These are phyloP conservation scores for Germaria angustata DNA, from an alignment of 2,888 invertebrate genomes.

Conservation along the genomic window DNA sequence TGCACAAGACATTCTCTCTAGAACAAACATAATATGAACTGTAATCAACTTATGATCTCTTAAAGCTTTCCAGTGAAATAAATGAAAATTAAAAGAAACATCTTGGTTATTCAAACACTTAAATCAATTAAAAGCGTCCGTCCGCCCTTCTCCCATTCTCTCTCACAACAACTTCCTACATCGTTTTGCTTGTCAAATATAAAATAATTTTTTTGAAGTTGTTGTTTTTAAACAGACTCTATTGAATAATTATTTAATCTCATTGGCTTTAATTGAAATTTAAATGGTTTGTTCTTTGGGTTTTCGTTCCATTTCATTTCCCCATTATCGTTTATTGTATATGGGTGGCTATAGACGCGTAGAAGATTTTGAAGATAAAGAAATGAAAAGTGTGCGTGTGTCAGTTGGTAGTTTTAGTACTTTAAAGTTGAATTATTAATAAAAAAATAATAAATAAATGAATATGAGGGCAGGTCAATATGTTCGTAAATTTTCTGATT, in stretches of 20 bases:
- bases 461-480: too few relatives aligned
- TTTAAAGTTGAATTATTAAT: background rate
- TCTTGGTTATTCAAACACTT: slow-evolving; percentile 34
- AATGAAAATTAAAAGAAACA: slow-evolving; percentile 6
- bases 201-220: background rate
- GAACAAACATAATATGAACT: background rate
- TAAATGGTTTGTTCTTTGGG: slow-evolving; percentile 57
- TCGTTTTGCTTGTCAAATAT: background rate
- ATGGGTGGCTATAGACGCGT: background rate
- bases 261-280: slow-evolving; percentile 65
- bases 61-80: slow-evolving; percentile 11
- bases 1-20: background rate
- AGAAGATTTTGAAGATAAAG: slow-evolving; percentile 5
- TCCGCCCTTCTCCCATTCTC: background rate
- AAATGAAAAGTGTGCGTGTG: background rate
- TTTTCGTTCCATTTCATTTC: background rate
- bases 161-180: background rate
- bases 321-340: background rate
- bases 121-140: slow-evolving; percentile 42
- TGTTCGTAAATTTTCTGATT: too few relatives aligned
- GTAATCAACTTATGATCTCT: slow-evolving; percentile 47
- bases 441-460: too few relatives aligned
- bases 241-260: slow-evolving; percentile 61
- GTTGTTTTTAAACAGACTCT: slow-evolving; percentile 14
- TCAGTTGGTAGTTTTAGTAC: background rate